A percentile compares a stretch with the other conserved stretches of the same genome.
phyloP scores from a whole-genome alignment of 1,140 invertebrate genomes.

The Drosophila funebris region DNA sequence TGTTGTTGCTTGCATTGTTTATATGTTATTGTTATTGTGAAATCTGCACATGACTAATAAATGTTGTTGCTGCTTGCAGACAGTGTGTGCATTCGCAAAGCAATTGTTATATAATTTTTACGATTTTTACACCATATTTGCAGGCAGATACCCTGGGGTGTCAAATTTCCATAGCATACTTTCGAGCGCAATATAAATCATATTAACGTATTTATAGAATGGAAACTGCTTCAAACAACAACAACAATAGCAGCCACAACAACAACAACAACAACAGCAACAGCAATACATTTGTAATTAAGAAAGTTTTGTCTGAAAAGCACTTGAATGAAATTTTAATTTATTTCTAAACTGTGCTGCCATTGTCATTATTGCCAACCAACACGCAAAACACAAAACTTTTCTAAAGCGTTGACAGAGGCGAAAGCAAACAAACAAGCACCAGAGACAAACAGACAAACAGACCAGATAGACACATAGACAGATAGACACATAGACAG shows the following conservation, averaged over 20 bases:
- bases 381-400: slow-evolving; percentile 48
- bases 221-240: slow-evolving; percentile 1
- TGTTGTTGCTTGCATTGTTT: slow-evolving; percentile 1
- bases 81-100: slow-evolving; percentile 15
- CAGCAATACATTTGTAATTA: slow-evolving; percentile 76
- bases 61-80: neutral
- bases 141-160: slow-evolving; percentile 11
- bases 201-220: neutral
- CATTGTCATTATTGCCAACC: slow-evolving; percentile 54
- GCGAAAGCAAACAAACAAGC: slow-evolving; percentile 19
- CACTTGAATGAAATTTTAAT: slow-evolving; percentile 82
- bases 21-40: neutral
- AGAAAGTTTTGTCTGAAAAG: slow-evolving; percentile 74
- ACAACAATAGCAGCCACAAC: slow-evolving; percentile 32
- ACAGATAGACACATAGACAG: slow-evolving; percentile 25
- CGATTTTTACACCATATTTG: slow-evolving; percentile 6
- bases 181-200: neutral
- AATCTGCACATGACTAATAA: slow-evolving; percentile 16
- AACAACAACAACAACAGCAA: neutral
- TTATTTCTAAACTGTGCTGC: slow-evolving; percentile 72
- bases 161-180: slow-evolving; percentile 20
- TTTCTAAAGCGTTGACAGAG: slow-evolving; percentile 59
- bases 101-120: slow-evolving; percentile 22
- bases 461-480: no score
- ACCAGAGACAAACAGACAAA: no score